Evolutionary conservation across 1,140 invertebrate genomes (phyloP), one percentile per base, ranked within the genome.

Genomic region (Drepana arcuata): DNA sequence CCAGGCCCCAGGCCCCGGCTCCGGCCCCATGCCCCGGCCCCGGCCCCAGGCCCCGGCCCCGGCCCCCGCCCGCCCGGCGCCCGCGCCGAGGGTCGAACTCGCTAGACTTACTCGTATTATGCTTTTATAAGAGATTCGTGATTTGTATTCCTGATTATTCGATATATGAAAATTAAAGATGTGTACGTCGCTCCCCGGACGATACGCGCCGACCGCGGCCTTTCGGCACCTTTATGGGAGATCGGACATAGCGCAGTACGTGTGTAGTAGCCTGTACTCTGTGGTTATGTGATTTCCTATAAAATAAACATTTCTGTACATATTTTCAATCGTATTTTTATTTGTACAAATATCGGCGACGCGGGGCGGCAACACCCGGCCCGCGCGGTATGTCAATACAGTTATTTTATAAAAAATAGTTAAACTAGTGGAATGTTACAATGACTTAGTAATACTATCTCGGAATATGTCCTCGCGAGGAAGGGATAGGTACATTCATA

Each of bases 261-360:
- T 62, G 52, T 60, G 53, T 53, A 57, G 67, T 65, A 67, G 51
- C 56, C 60, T 57, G 62, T 64, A 61, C 62, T 61, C 59, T 70
- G 68, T 74, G 62, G 60, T 74, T 69, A 75, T 75, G 75, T 77
- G 67, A 61, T 72, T 71, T 79, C 79, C 79, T 73, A 79, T 69
- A 61, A 77, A 77, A 71, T 68, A 82, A 81, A 82, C 70, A 69
- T 79, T 78, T 80, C 78, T 83, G 80, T 84, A 84, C 77, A 84
- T 84, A 84, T 74, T 82, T 66, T 70, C 63, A 68, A 70, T 56
- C 48, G 63, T 77, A 58, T 67, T 78, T 80, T 84, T 72, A 80
- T 82, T 79, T 69, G 56, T 54, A 60, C 54, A 48, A 60, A 54
- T 36, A 38, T 48, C 45, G 33, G 31, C 18, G 29, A 14, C 43